Conservation (phyloP, 2,888 invertebrate species). For the Agelastica alni region DNA sequence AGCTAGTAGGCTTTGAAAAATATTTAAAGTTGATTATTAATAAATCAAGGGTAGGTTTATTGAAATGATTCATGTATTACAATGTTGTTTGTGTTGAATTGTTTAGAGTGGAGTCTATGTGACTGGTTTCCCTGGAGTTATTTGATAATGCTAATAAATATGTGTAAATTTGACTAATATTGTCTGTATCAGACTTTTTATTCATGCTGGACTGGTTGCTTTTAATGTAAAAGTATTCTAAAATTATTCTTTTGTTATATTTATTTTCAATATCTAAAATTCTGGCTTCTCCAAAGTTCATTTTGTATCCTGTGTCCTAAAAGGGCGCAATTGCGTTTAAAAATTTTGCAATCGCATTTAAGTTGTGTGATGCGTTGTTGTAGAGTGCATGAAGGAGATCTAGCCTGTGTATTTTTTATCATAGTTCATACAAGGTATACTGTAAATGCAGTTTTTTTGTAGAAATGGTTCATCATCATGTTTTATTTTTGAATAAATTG, state of each 20-base stretch:
- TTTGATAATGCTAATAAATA: too few species aligned
- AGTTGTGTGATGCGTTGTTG: background rate
- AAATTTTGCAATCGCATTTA: background rate
- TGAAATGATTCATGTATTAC: too few species aligned
- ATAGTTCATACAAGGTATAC: background rate
- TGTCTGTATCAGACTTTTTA: background rate
- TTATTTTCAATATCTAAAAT: background rate
- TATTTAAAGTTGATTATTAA: too few species aligned
- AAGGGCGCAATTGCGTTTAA: too few species aligned
- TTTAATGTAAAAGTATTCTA: background rate
- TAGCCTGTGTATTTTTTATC: background rate
- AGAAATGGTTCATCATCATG: background rate
- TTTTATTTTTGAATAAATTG: background rate
- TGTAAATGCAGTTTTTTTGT: background rate
- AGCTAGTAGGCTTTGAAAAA: too few species aligned
- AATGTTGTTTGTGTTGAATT: background rate
- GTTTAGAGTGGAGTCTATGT: background rate
- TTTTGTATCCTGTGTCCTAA: too few species aligned
- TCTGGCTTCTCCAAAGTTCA: too few species aligned
- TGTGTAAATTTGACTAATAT: too few species aligned
- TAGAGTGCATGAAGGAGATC: background rate
- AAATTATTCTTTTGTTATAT: background rate
- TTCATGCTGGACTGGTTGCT: too few species aligned
- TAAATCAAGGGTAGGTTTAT: too few species aligned
- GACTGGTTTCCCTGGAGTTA: too few species aligned